Evolutionary conservation across 2,797 vertebrate genomes (phyloP).

Genomic region (Pipistrellus pipistrellus): DNA sequence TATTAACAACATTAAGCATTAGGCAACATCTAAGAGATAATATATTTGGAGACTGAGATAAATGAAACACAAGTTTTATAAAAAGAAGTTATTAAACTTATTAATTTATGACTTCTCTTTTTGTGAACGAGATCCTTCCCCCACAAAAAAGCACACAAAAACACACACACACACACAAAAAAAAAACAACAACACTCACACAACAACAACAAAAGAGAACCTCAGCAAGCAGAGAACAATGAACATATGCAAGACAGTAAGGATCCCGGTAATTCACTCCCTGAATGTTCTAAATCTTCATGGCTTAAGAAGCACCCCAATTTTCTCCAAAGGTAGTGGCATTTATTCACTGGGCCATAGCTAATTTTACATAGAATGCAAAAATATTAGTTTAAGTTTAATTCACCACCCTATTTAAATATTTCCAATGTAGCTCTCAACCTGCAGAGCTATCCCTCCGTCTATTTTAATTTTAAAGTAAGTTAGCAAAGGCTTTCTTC

Average conservation of each 20-base stretch:
- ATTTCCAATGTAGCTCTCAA: slow-evolving; percentile 87
- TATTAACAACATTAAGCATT: slow-evolving; percentile 61
- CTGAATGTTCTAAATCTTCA: slow-evolving; percentile 88
- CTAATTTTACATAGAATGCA: slow-evolving; percentile 91
- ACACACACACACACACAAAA: no score
- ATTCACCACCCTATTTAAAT: slow-evolving; percentile 86
- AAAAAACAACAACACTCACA: slow-evolving; percentile 47
- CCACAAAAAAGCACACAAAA: background rate
- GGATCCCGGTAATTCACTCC: slow-evolving; percentile 87
- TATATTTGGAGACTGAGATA: slow-evolving; percentile 74
- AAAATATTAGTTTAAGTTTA: slow-evolving; percentile 90
- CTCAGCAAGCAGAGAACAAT: slow-evolving; percentile 86
- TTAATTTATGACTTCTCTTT: slow-evolving; percentile 75
- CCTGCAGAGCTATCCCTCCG: slow-evolving; percentile 87
- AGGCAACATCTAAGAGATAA: slow-evolving; percentile 77
- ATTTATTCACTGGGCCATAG: slow-evolving; percentile 88
- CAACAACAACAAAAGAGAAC: slow-evolving; percentile 72
- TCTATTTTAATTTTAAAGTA: slow-evolving; percentile 93
- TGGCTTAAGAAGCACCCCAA: slow-evolving; percentile 90
- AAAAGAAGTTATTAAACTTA: slow-evolving; percentile 72
- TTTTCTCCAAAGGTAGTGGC: slow-evolving; percentile 89
- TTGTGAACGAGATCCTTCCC: slow-evolving; percentile 48
- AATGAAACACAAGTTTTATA: slow-evolving; percentile 68
- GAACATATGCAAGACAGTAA: slow-evolving; percentile 86
- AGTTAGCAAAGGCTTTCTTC: slow-evolving; percentile 90